Conservation (phyloP, 2,797 vertebrate species). For the Schizothorax lantsangensis region DNA sequence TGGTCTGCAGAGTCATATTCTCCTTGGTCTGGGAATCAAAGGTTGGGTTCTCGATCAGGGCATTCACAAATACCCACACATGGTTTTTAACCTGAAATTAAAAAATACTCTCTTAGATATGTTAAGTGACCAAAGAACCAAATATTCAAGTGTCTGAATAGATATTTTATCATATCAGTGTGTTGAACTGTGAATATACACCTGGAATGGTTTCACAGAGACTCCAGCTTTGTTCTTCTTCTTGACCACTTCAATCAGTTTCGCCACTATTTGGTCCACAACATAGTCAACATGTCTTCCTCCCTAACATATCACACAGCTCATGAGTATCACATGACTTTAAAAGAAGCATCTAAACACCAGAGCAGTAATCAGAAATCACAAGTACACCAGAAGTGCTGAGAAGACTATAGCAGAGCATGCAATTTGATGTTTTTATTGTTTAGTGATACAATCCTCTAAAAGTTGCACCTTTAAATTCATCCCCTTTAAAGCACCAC, state of each 20-base stretch:
- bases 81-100: conserved; percentile 91
- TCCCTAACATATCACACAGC: conserved; percentile 74
- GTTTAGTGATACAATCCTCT: background rate
- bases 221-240: conserved; percentile 94
- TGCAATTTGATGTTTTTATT: background rate
- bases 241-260: conserved; percentile 92
- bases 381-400: background rate
- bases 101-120: background rate
- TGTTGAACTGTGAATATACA: conserved; percentile 38
- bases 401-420: no score
- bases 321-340: conserved; percentile 28
- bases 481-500: background rate
- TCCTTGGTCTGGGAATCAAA: conserved; percentile 94
- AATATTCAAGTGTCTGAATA: background rate
- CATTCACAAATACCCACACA: conserved; percentile 92
- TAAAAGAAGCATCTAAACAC: background rate
- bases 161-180: background rate
- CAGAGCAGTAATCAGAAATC: background rate
- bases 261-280: conserved; percentile 89
- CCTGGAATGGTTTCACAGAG: conserved; percentile 92
- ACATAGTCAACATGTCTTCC: conserved; percentile 91
- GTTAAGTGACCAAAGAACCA: background rate
- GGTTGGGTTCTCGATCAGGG: conserved; percentile 89
- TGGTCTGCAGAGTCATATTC: conserved; percentile 91
- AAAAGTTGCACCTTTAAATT: background rate